phyloP scores from a whole-genome alignment of 2,797 vertebrate genomes.

The Micrastur ruficollis region DNA sequence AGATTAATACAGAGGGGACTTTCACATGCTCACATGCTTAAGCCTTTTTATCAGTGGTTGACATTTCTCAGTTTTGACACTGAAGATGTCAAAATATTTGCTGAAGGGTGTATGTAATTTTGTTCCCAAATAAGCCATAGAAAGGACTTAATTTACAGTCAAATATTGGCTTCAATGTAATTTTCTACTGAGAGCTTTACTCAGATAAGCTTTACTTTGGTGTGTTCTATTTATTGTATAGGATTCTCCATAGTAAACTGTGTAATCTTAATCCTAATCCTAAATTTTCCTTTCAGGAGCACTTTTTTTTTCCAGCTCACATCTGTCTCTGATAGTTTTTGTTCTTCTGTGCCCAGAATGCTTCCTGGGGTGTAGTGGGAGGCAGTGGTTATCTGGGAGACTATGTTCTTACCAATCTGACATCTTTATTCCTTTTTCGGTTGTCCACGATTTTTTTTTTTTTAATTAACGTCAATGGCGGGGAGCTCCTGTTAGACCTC shows the following conservation, averaged over 20 bases:
- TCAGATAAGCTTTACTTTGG: not conserved
- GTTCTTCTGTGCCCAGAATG: not conserved
- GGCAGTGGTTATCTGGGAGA: not conserved
- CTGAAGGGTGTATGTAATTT: not conserved
- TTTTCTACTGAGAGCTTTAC: not conserved
- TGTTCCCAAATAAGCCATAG: not conserved
- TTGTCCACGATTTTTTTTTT: not conserved
- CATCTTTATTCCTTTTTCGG: not conserved
- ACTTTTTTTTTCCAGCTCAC: not conserved
- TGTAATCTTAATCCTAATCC: not conserved
- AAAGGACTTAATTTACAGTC: not conserved
- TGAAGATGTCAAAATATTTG: constrained; percentile 23
- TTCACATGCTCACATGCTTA: not conserved
- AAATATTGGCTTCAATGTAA: not conserved
- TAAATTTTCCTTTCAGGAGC: not conserved
- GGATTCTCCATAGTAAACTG: not conserved
- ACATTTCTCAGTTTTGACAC: not conserved
- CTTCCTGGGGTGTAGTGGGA: not conserved
- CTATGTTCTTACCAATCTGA: not conserved
- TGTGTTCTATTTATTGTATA: not conserved
- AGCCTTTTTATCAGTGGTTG: not conserved
- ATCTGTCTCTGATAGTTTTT: not conserved
- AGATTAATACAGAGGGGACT: not conserved
- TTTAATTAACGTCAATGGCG: not conserved
- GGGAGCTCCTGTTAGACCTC: not conserved